Base-by-base conservation (phyloP, 2,797 vertebrate species). In the Halcyon smyrnensis region DNA sequence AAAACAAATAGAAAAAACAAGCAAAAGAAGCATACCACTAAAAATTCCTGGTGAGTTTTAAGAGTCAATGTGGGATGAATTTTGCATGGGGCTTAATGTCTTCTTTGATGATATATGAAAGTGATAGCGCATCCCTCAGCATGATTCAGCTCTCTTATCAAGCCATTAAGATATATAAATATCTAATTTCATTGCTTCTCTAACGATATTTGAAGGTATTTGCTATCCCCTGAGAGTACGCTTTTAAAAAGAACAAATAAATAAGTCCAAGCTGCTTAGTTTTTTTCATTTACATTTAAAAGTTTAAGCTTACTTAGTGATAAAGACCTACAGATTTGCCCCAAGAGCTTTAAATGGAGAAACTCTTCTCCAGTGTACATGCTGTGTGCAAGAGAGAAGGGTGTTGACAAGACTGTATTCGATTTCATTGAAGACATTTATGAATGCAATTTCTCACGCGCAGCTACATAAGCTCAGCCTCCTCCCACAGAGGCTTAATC, bases 211-310 rank as follows among this genome's bases (percentile, higher is more conserved):
- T 87, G 81, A 87, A 89, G 77, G 39, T 57, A 87, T 24, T 88
- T 89, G 46, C 18, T 68, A 37, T 54, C 8, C 81, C 76, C 48
- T 45, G 71, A 77, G 67, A 70, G 27, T 4, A 79, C 8, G 11
- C 8, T 71, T 91, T 84, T 56, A 25, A 74, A 90, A 91, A 73
- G 18, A 89, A 78, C 41, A 84, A 82, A 43, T 87, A 94, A 97
- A 95, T 54, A 96, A 79, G 24, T 15, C 23, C 54, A 96, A 93
- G n/a, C 3, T 30, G 11, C 7, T 64, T 64, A 32, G 16, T 10
- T 60, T 51, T 23, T 84, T 91, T 48, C 9, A 59, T 87, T 93
- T 92, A 64, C 19, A 71, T 0, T 51, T 39, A 83, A 65, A 95
- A 91, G 57, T 80, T 92, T 89, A 14, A 84, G 71, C 67, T 60